Conservation (phyloP, 2,113 vertebrate genomes). For the Trematocara zebra region DNA sequence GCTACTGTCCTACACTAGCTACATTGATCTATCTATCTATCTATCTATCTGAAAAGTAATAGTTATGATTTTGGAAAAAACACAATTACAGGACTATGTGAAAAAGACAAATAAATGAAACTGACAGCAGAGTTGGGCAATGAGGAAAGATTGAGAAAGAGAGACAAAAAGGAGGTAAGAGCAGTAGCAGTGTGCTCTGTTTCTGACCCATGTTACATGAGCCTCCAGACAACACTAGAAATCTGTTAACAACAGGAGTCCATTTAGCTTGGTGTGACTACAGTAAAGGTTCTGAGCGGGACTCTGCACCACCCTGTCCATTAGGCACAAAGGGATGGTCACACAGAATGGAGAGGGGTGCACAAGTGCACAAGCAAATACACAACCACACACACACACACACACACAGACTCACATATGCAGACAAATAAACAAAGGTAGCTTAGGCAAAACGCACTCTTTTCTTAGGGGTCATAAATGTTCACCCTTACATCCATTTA, state of each 20-base stretch:
- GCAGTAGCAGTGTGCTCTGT: slow-evolving; percentile 11
- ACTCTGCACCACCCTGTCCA: slow-evolving; percentile 16
- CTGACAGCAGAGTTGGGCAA: background rate
- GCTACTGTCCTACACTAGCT: slow-evolving; percentile 3
- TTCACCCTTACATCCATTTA: background rate
- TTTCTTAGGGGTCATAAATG: background rate
- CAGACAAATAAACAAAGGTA: background rate
- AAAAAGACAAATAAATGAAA: background rate
- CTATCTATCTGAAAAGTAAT: background rate
- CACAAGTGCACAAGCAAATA: background rate
- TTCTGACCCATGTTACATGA: slow-evolving; percentile 50
- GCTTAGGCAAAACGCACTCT: background rate
- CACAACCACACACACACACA: background rate
- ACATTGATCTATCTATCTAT: background rate
- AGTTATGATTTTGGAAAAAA: background rate
- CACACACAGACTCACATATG: background rate
- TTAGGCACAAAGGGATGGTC: slow-evolving; percentile 11
- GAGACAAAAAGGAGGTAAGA: background rate
- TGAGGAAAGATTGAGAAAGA: background rate
- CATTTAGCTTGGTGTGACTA: slow-evolving; percentile 43
- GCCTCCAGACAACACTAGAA: slow-evolving; percentile 23
- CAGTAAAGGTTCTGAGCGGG: background rate
- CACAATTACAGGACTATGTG: background rate
- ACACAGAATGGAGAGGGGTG: background rate
- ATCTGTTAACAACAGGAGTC: slow-evolving; percentile 57